Evolutionary conservation across 2,797 vertebrate species (phyloP).

Genomic region (Sebastes iracundus): DNA sequence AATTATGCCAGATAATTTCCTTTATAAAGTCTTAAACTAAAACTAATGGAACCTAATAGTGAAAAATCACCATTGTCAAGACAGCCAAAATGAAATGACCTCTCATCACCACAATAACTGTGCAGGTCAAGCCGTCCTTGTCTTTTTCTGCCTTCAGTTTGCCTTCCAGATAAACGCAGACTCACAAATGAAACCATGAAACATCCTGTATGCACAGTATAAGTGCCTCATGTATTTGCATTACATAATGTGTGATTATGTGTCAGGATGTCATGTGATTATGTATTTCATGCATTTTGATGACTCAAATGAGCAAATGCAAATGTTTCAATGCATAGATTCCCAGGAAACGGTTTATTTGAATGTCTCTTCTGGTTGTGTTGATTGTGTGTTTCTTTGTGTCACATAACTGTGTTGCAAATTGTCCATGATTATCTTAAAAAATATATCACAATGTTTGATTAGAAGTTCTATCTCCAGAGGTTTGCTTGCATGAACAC

Average conservation of each 20-base stretch:
- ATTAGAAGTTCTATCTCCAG: not conserved
- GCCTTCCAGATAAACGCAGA: not conserved
- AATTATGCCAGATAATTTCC: slow-evolving; percentile 44
- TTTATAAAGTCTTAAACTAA: slow-evolving; percentile 47
- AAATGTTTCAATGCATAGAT: not conserved
- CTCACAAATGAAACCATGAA: not conserved
- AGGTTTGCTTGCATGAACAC: slow-evolving; percentile 1
- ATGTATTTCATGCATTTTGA: not conserved
- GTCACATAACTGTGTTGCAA: not conserved
- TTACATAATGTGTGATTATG: not conserved
- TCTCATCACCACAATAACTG: slow-evolving; percentile 25
- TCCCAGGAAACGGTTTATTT: not conserved
- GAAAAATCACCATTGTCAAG: slow-evolving; percentile 55
- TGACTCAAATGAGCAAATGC: not conserved
- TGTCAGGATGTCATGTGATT: not conserved
- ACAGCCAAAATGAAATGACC: slow-evolving; percentile 35
- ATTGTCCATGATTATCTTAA: not conserved
- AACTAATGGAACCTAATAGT: slow-evolving; percentile 61
- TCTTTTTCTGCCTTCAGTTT: slow-evolving; percentile 28
- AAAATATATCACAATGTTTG: not conserved
- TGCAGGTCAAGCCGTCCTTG: slow-evolving; percentile 53
- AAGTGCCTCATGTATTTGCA: not conserved
- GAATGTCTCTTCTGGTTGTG: not conserved
- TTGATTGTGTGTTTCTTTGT: not conserved
- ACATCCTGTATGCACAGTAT: not conserved